Percentiles rank a stretch among this genome's conserved stretches.
Evolutionary conservation across 2,113 vertebrate species (phyloP).

Genomic region (Aldabrachelys gigantea): DNA sequence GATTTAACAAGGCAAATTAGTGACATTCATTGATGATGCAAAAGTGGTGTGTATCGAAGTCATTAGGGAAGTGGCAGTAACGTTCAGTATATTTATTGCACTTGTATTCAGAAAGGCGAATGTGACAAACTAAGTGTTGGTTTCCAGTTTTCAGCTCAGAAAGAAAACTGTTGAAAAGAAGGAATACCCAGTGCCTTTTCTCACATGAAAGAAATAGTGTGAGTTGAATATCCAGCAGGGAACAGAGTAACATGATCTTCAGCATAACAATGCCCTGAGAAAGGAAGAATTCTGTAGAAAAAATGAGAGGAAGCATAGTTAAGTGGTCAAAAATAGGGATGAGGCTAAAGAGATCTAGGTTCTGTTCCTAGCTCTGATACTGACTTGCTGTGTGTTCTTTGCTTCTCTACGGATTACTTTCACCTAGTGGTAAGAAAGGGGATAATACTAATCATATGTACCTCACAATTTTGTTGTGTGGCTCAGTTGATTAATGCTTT

Average conservation of each 20-base stretch:
- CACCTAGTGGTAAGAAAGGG: not conserved
- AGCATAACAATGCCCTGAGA: not conserved
- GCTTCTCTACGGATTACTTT: conserved; percentile 14
- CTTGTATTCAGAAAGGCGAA: not conserved
- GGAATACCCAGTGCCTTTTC: not conserved
- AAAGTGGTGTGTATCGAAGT: not conserved
- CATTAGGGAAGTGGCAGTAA: not conserved
- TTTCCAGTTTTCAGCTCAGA: not conserved
- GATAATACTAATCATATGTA: not conserved
- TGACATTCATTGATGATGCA: not conserved
- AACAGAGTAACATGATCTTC: not conserved
- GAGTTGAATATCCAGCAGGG: not conserved
- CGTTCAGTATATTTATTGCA: not conserved
- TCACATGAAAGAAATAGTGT: not conserved
- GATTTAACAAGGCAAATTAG: conserved; percentile 58
- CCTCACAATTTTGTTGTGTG: not conserved
- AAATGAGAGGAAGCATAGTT: not conserved
- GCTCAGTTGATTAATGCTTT: not conserved
- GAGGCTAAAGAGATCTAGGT: not conserved
- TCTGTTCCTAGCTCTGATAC: not conserved
- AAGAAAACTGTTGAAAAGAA: not conserved
- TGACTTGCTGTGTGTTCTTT: not conserved
- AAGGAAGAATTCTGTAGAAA: not conserved
- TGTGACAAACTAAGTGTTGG: not conserved
- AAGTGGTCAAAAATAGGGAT: conserved; percentile 52